These are phyloP conservation scores for Ptychadena robeensis DNA, from an alignment of 2,797 vertebrate species.

Conservation along the genomic window DNA sequence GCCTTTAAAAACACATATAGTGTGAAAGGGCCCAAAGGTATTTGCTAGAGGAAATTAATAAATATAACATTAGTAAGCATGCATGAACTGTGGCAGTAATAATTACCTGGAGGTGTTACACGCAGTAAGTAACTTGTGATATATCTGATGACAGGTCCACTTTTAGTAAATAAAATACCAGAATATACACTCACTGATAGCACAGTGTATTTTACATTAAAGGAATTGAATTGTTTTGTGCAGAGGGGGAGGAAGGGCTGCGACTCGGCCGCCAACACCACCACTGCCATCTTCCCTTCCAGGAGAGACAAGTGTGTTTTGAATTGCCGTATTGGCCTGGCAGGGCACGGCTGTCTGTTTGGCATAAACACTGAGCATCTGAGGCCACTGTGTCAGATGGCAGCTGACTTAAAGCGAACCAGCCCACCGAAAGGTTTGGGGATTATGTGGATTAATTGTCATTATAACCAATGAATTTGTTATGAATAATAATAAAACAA, in stretches of 20 bases:
- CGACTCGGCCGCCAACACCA: neutral
- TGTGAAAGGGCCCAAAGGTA: no score
- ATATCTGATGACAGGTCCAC: neutral
- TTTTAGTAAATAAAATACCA: neutral
- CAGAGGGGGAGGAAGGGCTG: neutral
- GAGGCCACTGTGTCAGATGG: slow-evolving; percentile 20
- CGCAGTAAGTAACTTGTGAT: no score
- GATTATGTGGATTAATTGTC: neutral
- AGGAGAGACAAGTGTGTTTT: neutral
- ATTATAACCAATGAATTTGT: slow-evolving; percentile 18
- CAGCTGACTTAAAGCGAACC: neutral
- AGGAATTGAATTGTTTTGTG: neutral
- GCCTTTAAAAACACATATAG: no score
- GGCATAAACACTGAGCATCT: slow-evolving; percentile 9
- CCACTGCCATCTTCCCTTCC: neutral
- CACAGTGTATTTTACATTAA: neutral
- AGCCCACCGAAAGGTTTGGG: neutral
- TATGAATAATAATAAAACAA: slow-evolving; percentile 33
- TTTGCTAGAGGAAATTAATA: no score
- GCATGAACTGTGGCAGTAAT: no score
- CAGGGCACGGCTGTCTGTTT: neutral
- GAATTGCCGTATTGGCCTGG: slow-evolving; percentile 1
- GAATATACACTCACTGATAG: neutral
- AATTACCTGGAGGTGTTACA: no score
- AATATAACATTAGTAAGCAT: no score